phyloP scores from a whole-genome alignment of 2,888 invertebrate species.

The Pyrrhia umbra region DNA sequence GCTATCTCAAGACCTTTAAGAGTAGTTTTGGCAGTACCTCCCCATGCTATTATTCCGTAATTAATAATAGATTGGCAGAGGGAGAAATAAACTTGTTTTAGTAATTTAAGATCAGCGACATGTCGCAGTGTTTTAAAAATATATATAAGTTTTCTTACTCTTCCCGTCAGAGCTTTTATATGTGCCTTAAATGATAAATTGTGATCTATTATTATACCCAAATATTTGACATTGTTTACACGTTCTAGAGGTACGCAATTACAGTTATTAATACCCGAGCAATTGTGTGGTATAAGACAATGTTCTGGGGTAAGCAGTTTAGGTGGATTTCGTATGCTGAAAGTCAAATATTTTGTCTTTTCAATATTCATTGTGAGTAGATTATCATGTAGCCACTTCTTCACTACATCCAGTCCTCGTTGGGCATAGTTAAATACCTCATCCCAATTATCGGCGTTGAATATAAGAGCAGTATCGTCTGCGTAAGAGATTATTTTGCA shows the following conservation, averaged over 20 bases:
- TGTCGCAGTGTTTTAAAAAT: conserved; percentile 30
- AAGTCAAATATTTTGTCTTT: conserved; percentile 40
- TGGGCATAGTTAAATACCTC: neutral
- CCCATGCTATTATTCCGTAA: conserved; percentile 35
- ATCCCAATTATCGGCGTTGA: conserved; percentile 1
- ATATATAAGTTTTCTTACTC: conserved; percentile 11
- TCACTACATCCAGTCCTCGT: conserved; percentile 23
- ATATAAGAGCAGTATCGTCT: conserved; percentile 1
- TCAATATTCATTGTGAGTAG: conserved; percentile 32
- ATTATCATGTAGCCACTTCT: conserved; percentile 23
- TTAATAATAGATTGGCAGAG: conserved; percentile 2
- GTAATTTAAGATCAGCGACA: conserved; percentile 11
- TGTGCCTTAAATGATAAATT: conserved; percentile 5
- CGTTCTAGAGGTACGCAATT: neutral
- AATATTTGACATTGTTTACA: conserved; percentile 3
- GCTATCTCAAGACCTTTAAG: conserved; percentile 20
- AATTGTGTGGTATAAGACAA: conserved; percentile 4
- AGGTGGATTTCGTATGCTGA: conserved; percentile 12
- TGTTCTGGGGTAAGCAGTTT: conserved; percentile 2
- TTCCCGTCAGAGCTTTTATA: neutral
- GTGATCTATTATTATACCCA: conserved; percentile 2
- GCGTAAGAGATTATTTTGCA: neutral
- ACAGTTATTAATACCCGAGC: neutral
- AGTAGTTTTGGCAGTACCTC: conserved; percentile 26
- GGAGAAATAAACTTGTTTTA: neutral